Conservation (phyloP, 2,888 invertebrate species). For the Cheilosia urbana region DNA sequence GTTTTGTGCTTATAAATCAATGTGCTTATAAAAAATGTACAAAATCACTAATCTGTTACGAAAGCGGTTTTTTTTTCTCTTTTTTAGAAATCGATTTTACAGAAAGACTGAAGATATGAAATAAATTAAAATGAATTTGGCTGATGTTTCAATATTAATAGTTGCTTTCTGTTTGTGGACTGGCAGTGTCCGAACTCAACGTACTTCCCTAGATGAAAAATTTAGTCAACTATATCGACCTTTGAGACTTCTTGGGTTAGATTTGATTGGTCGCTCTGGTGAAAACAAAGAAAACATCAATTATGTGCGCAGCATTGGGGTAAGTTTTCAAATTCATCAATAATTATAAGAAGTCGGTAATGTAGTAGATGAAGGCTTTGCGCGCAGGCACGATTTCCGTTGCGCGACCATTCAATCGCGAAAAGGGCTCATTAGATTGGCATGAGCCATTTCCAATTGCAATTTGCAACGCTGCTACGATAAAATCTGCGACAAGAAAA, state of each 20-base stretch:
- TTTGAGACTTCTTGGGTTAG: constrained; percentile 3
- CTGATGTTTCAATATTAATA: constrained; percentile 4
- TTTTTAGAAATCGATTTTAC: neutral
- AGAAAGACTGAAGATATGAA: neutral
- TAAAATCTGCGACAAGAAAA: too few relatives aligned
- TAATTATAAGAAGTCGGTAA: neutral
- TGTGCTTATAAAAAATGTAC: too few relatives aligned
- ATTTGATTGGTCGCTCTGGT: constrained; percentile 12
- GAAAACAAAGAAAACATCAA: constrained; percentile 14
- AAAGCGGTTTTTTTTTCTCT: neutral
- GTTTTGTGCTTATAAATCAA: too few relatives aligned
- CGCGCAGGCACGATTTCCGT: too few relatives aligned
- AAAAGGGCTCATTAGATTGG: too few relatives aligned
- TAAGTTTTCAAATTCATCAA: neutral
- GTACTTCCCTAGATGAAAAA: constrained; percentile 29
- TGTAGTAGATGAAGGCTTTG: too few relatives aligned
- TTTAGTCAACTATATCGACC: constrained; percentile 22
- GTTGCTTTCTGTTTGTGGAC: neutral
- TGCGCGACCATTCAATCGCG: too few relatives aligned
- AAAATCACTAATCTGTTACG: too few relatives aligned
- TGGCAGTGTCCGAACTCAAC: constrained; percentile 17
- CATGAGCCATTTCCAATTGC: too few relatives aligned
- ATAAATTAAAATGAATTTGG: constrained; percentile 24
- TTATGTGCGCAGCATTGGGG: constrained; percentile 15
- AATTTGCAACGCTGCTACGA: too few relatives aligned